Evolutionary conservation across 1,140 invertebrate species (phyloP), one percentile per base, ranked within the genome.

Genomic region (Procambarus clarkii): DNA sequence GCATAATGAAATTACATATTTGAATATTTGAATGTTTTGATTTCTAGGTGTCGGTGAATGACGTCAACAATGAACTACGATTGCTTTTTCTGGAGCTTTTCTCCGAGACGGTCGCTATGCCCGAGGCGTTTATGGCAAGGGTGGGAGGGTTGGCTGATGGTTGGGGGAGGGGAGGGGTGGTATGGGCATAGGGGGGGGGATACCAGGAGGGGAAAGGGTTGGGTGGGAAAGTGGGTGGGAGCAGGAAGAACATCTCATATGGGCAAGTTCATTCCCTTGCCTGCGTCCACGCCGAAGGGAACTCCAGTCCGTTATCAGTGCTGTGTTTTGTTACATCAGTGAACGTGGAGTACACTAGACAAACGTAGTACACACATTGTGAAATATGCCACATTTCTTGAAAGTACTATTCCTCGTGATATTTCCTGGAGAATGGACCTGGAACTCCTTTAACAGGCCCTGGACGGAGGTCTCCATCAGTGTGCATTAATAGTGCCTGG

Each of bases 191-290:
- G 54, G 24, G 21, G 34, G 34, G 46, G 60, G 81, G 34, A 2
- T 13, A 24, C 24, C 9, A 45, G 34, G 9, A 50, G 58, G 81
- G 69, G 24, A 24, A 74, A 34, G 69, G 60, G 80, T 44, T 7
- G 5, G 80, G 54, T 45, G 45, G 81, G 81, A 64, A 83, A 83
- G 60, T 83, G 58, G 58, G 81, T 83, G 81, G 81, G 34, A 83
- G 81, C 46, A 44, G 21, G 58, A 82, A 82, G 81, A 83, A 83
- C 34, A 45, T 83, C 50, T 50, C 50, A 82, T 60, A 69, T 83
- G 58, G 24, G 81, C 46, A 24, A 7, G 69, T 83, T 83, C 81
- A 83, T 83, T 83, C 81, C 81, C 81, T 69, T 46, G 15, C 24
- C 81, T 45, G 81, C 54, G 21, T 69, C 58, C 81, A 44, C 44